These are phyloP conservation scores for Corticium candelabrum DNA, from an alignment of 37 sponge, comb jelly and placozoan genomes.

Conservation along the genomic window DNA sequence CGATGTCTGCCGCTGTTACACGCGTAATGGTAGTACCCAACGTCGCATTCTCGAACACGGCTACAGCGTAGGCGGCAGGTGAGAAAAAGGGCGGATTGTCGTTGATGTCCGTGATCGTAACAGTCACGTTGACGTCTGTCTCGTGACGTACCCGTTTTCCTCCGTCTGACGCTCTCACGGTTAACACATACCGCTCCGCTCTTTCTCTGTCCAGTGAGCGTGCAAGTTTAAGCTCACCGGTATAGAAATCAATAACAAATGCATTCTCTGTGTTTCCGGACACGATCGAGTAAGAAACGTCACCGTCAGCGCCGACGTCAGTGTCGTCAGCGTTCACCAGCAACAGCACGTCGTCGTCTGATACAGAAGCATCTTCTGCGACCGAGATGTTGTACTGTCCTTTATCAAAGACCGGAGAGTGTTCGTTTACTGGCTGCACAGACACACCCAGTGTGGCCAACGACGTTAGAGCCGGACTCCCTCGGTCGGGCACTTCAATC, in stretches of 20 bases:
- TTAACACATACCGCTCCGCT: conserved; percentile 22
- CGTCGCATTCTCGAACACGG: neutral
- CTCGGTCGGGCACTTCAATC: neutral
- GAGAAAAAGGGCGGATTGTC: neutral
- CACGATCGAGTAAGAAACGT: conserved; percentile 23
- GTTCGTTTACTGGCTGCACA: conserved; percentile 55
- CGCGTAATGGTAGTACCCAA: neutral
- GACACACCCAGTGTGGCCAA: neutral
- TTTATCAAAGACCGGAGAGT: conserved; percentile 29
- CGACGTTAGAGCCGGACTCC: neutral
- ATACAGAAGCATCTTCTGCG: conserved; percentile 35
- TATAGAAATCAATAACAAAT: conserved; percentile 20
- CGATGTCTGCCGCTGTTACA: conserved; percentile 15
- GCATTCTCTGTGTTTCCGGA: conserved; percentile 31
- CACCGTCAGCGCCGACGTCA: conserved; percentile 43
- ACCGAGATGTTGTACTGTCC: conserved; percentile 24
- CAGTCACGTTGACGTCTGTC: neutral
- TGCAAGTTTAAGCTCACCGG: conserved; percentile 34
- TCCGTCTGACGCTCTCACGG: conserved; percentile 28
- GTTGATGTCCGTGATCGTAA: conserved; percentile 1
- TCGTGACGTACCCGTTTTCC: neutral
- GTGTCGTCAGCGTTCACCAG: conserved; percentile 32
- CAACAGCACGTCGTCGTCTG: conserved; percentile 18
- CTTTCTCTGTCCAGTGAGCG: conserved; percentile 37
- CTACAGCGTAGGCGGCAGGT: neutral